phyloP scores from a whole-genome alignment of 2,113 vertebrate genomes.

The Thinocorus orbignyianus region DNA sequence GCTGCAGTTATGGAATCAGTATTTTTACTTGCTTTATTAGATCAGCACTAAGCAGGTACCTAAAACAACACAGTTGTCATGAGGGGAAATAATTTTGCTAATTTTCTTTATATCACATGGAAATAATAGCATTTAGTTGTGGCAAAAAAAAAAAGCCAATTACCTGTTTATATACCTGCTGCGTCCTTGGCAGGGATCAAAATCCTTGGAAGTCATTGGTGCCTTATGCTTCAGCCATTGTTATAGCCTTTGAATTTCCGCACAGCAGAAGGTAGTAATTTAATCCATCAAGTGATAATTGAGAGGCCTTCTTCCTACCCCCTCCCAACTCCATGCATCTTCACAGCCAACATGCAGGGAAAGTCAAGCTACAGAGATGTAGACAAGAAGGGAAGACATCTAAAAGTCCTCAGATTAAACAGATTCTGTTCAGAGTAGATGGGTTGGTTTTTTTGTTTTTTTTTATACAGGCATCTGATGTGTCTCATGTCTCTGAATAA shows the following conservation, averaged over 20 bases:
- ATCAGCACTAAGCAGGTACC: not conserved
- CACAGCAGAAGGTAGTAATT: not conserved
- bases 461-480: not conserved
- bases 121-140: not conserved
- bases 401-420: not conserved
- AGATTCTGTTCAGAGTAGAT: not conserved
- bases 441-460: not conserved
- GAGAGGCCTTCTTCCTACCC: not conserved
- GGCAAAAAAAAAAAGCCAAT: not conserved
- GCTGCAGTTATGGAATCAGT: not conserved
- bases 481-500: not conserved
- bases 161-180: not conserved
- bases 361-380: not conserved
- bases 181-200: not conserved
- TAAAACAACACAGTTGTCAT: not conserved
- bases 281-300: not conserved
- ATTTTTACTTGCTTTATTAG: not conserved
- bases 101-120: not conserved
- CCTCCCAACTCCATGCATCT: not conserved
- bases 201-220: not conserved
- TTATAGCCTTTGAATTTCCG: conserved; percentile 9
- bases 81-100: not conserved
- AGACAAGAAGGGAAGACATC: not conserved
- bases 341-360: not conserved
- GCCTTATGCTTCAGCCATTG: not conserved